Conservation (phyloP, 2,113 vertebrate genomes). For the Hylia prasina region DNA sequence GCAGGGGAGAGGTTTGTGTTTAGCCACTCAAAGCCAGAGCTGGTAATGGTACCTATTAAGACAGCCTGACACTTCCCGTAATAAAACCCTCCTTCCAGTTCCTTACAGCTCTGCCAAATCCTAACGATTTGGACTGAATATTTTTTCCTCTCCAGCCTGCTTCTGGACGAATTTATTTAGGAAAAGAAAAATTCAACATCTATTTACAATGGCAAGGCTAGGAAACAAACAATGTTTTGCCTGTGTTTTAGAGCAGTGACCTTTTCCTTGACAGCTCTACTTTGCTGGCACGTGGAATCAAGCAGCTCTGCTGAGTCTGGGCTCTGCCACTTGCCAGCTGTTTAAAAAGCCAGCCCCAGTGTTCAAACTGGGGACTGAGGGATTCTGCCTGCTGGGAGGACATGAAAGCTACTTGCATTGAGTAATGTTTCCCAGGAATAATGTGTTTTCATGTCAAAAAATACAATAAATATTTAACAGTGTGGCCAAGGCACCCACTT, state of each 20-base stretch:
- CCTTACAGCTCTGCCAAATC: background rate
- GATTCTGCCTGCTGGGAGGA: background rate
- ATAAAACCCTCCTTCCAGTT: background rate
- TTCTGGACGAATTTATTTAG: background rate
- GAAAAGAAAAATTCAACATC: background rate
- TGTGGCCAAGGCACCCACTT: background rate
- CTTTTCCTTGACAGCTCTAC: background rate
- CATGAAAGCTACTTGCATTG: background rate
- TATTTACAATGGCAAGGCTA: background rate
- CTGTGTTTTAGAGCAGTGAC: background rate
- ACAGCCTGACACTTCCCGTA: background rate
- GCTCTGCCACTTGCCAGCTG: background rate
- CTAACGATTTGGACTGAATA: accelerated
- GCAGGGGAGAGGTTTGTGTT: background rate
- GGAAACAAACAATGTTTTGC: conserved; percentile 7
- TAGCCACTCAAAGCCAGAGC: background rate
- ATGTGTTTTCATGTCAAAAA: background rate
- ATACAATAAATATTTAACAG: background rate
- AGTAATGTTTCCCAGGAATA: background rate
- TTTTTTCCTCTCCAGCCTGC: background rate
- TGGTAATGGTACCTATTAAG: background rate
- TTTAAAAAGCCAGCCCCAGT: background rate
- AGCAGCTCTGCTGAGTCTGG: background rate
- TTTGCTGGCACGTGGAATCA: background rate
- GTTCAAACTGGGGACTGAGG: background rate